Percentiles rank a stretch among this genome's conserved stretches.
These are phyloP conservation scores for Drosophila littoralis DNA, from an alignment of 1,140 invertebrate species.

Conservation along the genomic window DNA sequence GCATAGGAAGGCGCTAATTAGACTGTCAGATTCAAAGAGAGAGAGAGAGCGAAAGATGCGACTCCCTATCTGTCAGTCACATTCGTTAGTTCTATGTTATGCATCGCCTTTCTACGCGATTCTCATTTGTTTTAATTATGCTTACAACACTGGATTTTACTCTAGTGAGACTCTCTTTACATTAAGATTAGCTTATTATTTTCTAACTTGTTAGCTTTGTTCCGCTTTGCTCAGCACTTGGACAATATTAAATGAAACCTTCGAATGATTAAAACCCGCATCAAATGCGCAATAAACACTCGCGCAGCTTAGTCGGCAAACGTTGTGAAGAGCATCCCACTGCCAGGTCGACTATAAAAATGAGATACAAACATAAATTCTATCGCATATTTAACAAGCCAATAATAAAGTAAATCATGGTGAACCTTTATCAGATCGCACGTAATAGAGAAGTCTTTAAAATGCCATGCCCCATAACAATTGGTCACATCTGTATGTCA, in stretches of 20 bases:
- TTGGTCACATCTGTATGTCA: slow-evolving; percentile 27
- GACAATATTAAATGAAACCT: slow-evolving; percentile 5
- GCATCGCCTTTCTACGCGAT: too few relatives aligned
- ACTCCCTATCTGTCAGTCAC: too few relatives aligned
- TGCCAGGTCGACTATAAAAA: slow-evolving; percentile 9
- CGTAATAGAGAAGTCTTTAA: slow-evolving; percentile 41
- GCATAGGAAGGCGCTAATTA: too few relatives aligned
- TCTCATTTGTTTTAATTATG: too few relatives aligned
- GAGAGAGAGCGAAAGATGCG: too few relatives aligned
- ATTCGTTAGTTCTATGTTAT: too few relatives aligned
- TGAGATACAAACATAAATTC: slow-evolving; percentile 2
- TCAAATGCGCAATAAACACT: slow-evolving; percentile 17
- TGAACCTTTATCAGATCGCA: slow-evolving; percentile 36
- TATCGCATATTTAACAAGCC: slow-evolving; percentile 12
- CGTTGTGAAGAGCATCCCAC: slow-evolving; percentile 4
- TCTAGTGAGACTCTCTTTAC: not conserved
- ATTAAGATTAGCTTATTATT: not conserved
- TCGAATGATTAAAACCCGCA: slow-evolving; percentile 5
- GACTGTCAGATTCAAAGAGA: too few relatives aligned
- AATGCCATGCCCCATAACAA: slow-evolving; percentile 37
- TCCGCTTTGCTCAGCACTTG: not conserved
- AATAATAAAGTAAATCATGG: slow-evolving; percentile 6
- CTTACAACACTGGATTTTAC: too few relatives aligned
- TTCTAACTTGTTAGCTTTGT: not conserved
- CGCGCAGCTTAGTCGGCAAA: slow-evolving; percentile 2